These are phyloP conservation scores for Rhagoletis zephyria DNA, from an alignment of 1,140 invertebrate genomes.

Conservation along the genomic window DNA sequence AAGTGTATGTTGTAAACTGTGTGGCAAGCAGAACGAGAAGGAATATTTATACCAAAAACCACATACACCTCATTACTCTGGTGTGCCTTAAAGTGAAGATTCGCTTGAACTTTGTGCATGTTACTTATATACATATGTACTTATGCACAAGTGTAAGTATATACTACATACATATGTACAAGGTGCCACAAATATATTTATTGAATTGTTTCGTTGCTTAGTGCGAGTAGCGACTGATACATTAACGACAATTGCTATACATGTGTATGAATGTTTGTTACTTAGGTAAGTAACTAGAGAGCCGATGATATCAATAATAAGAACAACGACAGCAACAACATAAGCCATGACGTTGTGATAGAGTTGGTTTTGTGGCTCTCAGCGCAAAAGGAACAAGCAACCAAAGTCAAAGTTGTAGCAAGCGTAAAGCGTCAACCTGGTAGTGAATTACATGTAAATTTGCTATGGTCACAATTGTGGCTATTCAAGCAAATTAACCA, in stretches of 20 bases:
- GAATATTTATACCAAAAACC: conserved; percentile 59
- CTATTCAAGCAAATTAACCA: not conserved
- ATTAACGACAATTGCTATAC: conserved; percentile 6
- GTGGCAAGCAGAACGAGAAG: conserved; percentile 38
- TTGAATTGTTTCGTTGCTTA: not conserved
- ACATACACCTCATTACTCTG: not conserved
- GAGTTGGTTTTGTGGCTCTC: not conserved
- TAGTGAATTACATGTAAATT: conserved; percentile 22
- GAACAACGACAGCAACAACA: not conserved
- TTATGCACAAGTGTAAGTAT: too few relatives aligned
- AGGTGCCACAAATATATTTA: conserved; percentile 35
- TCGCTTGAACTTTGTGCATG: conserved; percentile 57
- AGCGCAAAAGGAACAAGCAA: conserved; percentile 14
- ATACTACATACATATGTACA: not conserved
- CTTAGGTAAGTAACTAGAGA: not conserved
- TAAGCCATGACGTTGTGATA: not conserved
- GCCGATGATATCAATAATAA: not conserved
- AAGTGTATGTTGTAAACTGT: conserved; percentile 53
- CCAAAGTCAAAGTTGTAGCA: not conserved
- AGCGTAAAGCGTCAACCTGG: not conserved
- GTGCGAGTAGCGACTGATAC: not conserved
- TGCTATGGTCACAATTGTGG: conserved; percentile 28
- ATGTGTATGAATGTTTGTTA: not conserved
- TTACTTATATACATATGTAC: conserved; percentile 35
- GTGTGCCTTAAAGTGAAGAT: conserved; percentile 53